A percentile compares a stretch with the other conserved stretches of the same genome.
Conservation (phyloP, 1,140 invertebrate species). For the Babylonia areolata region DNA sequence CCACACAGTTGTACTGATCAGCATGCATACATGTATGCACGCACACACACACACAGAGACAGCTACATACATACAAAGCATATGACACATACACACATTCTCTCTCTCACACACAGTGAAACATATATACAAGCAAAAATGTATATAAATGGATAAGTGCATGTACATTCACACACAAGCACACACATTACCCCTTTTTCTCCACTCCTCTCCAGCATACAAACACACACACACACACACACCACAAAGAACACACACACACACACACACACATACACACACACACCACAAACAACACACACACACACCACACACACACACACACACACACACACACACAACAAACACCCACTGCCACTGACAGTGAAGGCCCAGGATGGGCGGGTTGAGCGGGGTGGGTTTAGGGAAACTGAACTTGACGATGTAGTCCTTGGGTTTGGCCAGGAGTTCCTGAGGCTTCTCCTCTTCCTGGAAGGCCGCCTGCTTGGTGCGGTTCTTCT, state of each 20-base stretch:
- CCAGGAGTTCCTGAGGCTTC: slow-evolving; percentile 87
- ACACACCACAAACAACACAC: background rate
- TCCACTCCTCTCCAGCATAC: slow-evolving; percentile 85
- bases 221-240: background rate
- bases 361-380: slow-evolving; percentile 94
- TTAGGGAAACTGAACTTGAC: slow-evolving; percentile 99
- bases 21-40: too few species aligned
- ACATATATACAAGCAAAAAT: too few species aligned
- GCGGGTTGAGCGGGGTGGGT: slow-evolving; percentile 94
- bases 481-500: slow-evolving; percentile 82
- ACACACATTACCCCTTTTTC: slow-evolving; percentile 87
- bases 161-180: background rate
- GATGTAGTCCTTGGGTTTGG: slow-evolving; percentile 93
- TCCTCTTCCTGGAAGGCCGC: slow-evolving; percentile 82
- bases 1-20: too few species aligned
- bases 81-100: background rate
- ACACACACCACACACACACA: background rate
- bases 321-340: background rate
- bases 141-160: too few species aligned
- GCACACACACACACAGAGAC: slow-evolving; percentile 6
- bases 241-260: background rate
- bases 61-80: slow-evolving; percentile 56
- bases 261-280: slow-evolving; percentile 72
- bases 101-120: too few species aligned
- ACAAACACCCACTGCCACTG: slow-evolving; percentile 65